Evolutionary conservation across 2,888 invertebrate species (phyloP).

Genomic region (Eledona agricola): DNA sequence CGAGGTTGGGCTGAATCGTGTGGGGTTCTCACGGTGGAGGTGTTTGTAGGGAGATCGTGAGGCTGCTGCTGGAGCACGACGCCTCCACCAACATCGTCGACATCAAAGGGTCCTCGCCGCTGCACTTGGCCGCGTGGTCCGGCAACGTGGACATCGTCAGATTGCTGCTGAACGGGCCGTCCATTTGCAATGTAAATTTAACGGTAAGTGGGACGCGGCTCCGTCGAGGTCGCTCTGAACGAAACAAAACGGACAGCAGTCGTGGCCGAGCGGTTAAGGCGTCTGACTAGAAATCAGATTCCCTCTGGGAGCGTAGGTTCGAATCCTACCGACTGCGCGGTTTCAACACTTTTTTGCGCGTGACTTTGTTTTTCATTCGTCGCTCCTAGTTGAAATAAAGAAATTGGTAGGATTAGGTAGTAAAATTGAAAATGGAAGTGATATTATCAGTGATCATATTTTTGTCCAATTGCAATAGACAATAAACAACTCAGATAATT

Average conservation of each 20-base stretch:
- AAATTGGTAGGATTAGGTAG: too few relatives aligned
- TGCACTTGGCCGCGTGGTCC: slow-evolving; percentile 94
- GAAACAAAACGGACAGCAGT: too few relatives aligned
- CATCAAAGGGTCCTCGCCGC: slow-evolving; percentile 88
- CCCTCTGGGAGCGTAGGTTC: slow-evolving; percentile 92
- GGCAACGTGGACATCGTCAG: slow-evolving; percentile 90
- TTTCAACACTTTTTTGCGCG: too few relatives aligned
- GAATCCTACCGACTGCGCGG: slow-evolving; percentile 87
- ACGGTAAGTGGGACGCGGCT: slow-evolving; percentile 77
- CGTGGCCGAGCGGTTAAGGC: slow-evolving; percentile 90
- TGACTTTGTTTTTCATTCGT: too few relatives aligned
- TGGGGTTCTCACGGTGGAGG: slow-evolving; percentile 40
- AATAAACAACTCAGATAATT: too few relatives aligned
- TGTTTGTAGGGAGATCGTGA: slow-evolving; percentile 80
- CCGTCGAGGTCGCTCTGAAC: too few relatives aligned
- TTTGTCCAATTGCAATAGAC: too few relatives aligned
- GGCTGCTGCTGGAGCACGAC: slow-evolving; percentile 81
- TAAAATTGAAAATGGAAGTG: too few relatives aligned
- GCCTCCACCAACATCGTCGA: slow-evolving; percentile 91
- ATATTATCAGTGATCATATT: too few relatives aligned
- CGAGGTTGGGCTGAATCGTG: not conserved
- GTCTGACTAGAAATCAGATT: slow-evolving; percentile 91
- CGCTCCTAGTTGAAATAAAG: too few relatives aligned
- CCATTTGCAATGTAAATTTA: slow-evolving; percentile 85
- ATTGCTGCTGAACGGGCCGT: slow-evolving; percentile 81